Evolutionary conservation across 2,113 vertebrate genomes (phyloP), one percentile per base, ranked within the genome.

Genomic region (Macaca fascicularis): DNA sequence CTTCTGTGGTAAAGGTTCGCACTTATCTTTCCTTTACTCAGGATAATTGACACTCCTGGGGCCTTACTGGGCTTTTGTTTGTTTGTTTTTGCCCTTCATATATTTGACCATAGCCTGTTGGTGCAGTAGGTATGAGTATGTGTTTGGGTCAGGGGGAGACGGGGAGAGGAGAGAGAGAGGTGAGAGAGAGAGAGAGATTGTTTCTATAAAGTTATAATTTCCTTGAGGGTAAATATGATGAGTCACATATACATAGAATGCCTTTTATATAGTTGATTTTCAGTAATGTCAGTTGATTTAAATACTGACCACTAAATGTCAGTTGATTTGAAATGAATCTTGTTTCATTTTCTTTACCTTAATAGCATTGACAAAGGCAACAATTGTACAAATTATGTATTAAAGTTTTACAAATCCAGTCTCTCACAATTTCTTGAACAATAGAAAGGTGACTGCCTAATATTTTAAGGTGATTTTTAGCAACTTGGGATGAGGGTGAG

Each of bases 401-500:
- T 93, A 87, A 30, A 40, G 7, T 85, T 95, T 86, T 94, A 82
- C 1, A 95, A 93, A 74, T 92, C 25, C 78, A 91, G 16, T 88
- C 91, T 7, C 92, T 96, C 13, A 50, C 45, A 81, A 96, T 98
- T 98, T 85, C 27, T 79, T 97, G 86, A 88, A 57, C 9, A 90
- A 94, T 70, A 92, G 97, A 94, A 97, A 98, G n/a, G 90, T 96
- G 87, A 72, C 83, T 98, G 35, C 85, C 79, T 64, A 96, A 82
- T 95, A 48, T 69, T 95, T 97, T 76, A 17, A 13, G 55, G 3
- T 97, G 96, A 98, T 94, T 95, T 78, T 95, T 98, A 98, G 96
- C 89, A 97, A 13, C 81, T 95, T 87, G 83, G 70, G 96, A 82
- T 95, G 93, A 72, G 89, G 92, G 70, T 61, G 64, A 88, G 96